Conservation (phyloP, 1,140 invertebrate genomes). For the Carposina sasakii region DNA sequence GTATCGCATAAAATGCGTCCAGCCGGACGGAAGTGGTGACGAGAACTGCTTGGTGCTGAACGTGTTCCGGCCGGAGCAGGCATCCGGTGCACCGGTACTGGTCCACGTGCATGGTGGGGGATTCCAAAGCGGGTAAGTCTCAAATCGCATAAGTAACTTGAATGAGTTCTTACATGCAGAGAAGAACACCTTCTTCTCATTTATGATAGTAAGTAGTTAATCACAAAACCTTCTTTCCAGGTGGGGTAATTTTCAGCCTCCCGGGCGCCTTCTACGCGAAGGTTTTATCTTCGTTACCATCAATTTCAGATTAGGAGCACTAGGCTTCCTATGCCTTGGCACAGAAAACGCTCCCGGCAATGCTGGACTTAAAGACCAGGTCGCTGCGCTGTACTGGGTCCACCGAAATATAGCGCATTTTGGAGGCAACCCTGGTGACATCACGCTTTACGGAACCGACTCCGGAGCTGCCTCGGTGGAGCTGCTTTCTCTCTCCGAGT, state of each 20-base stretch:
- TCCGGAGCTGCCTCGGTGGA: slow-evolving; percentile 69
- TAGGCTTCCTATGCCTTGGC: slow-evolving; percentile 78
- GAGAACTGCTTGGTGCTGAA: slow-evolving; percentile 55
- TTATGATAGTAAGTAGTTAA: too few relatives aligned
- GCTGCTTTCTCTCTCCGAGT: slow-evolving; percentile 39
- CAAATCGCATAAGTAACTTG: neutral
- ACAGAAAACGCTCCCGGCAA: slow-evolving; percentile 78
- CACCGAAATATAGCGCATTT: slow-evolving; percentile 80
- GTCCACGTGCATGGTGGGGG: slow-evolving; percentile 50
- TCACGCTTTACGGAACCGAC: slow-evolving; percentile 80
- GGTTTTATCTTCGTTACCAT: slow-evolving; percentile 45
- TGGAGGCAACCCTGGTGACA: slow-evolving; percentile 76
- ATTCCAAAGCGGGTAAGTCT: slow-evolving; percentile 43
- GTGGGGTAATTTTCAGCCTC: slow-evolving; percentile 39
- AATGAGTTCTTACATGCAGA: neutral
- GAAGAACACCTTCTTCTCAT: neutral
- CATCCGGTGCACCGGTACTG: slow-evolving; percentile 31
- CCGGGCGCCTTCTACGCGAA: slow-evolving; percentile 29
- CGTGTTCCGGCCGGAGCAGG: slow-evolving; percentile 39
- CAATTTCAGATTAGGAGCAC: slow-evolving; percentile 72
- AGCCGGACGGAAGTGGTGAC: slow-evolving; percentile 31
- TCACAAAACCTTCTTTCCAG: slow-evolving; percentile 35
- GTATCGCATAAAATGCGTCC: slow-evolving; percentile 45
- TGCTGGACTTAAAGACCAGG: slow-evolving; percentile 83
- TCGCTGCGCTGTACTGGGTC: slow-evolving; percentile 82